Evolutionary conservation across 1,140 invertebrate genomes (phyloP).

Genomic region (Idris sp.): DNA sequence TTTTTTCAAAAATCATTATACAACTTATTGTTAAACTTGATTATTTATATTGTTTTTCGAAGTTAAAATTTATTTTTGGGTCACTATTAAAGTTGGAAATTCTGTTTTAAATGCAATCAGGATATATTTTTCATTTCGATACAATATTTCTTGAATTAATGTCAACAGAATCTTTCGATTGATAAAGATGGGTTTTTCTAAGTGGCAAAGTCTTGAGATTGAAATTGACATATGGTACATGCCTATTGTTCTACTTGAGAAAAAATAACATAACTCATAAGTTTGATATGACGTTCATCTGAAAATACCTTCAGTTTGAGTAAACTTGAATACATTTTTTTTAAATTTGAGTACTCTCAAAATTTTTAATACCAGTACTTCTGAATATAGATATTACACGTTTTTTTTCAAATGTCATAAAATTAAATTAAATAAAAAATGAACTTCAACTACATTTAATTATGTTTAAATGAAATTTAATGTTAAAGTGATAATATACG

Average conservation of each 20-base stretch:
- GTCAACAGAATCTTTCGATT: conserved; percentile 17
- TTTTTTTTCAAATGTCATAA: too few species aligned
- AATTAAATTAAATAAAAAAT: too few species aligned
- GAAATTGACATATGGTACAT: conserved; percentile 19
- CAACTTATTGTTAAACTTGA: too few species aligned
- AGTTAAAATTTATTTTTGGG: conserved; percentile 3
- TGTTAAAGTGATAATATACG: too few species aligned
- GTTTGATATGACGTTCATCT: conserved; percentile 13
- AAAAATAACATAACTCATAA: conserved; percentile 37
- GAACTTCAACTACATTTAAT: too few species aligned
- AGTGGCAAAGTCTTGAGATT: conserved; percentile 11
- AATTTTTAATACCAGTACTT: too few species aligned
- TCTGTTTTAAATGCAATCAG: too few species aligned
- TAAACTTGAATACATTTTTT: conserved; percentile 23
- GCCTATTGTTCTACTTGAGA: conserved; percentile 17
- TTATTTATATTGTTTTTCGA: too few species aligned
- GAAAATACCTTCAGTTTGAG: conserved; percentile 14
- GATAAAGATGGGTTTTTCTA: conserved; percentile 2
- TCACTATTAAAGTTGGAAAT: neutral
- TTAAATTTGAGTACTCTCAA: too few species aligned
- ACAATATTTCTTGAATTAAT: conserved; percentile 10
- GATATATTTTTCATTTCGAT: conserved; percentile 11
- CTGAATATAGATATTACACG: too few species aligned
- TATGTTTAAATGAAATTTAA: too few species aligned
- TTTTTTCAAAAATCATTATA: too few species aligned